Evolutionary conservation across 2,113 vertebrate genomes (phyloP).

Genomic region (Bungarus multicinctus): DNA sequence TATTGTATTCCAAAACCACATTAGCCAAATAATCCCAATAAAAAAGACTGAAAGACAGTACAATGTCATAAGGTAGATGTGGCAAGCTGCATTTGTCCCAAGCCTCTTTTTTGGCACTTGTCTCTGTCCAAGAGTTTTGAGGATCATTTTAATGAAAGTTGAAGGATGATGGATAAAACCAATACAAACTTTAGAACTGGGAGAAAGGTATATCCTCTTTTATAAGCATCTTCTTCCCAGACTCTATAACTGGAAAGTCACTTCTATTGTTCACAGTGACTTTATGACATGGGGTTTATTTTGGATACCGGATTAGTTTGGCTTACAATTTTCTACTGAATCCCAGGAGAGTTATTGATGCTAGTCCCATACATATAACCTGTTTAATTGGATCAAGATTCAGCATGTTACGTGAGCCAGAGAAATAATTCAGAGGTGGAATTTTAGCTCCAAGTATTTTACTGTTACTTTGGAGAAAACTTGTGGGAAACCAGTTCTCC

Average conservation of each 20-base stretch:
- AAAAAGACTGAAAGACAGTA: neutral
- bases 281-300: neutral
- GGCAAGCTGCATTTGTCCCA: neutral
- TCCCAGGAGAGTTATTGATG: neutral
- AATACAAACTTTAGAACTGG: neutral
- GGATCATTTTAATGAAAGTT: neutral
- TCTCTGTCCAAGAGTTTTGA: neutral
- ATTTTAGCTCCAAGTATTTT: neutral
- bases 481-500: neutral
- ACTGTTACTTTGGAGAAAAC: neutral
- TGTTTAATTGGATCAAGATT: neutral
- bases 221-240: neutral
- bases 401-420: neutral
- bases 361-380: neutral
- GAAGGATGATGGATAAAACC: neutral
- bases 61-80: neutral
- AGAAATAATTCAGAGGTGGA: neutral
- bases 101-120: neutral
- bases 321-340: neutral
- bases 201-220: neutral
- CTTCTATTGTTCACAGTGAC: neutral
- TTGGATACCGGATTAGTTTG: neutral
- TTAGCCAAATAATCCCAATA: neutral
- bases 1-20: neutral
- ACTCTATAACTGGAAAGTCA: neutral